Evolutionary conservation across 2,113 vertebrate genomes (phyloP), one percentile per base, ranked within the genome.

Genomic region (Lonchura striata): DNA sequence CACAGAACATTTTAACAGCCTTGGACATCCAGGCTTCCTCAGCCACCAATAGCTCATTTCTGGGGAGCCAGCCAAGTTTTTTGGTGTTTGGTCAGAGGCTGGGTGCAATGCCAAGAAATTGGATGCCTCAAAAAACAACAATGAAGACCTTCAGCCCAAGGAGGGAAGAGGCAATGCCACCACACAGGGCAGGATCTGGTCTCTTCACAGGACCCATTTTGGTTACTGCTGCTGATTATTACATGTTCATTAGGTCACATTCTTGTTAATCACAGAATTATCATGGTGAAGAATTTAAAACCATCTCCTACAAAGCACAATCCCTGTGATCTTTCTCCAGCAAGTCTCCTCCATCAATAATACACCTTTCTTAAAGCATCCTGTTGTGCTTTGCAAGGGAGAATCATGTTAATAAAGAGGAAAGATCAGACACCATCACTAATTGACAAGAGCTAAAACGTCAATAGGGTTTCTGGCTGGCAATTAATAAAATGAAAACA

Each of bases 71-170:
- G 39, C 35, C 0, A 7, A 59, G 65, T 66, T 64, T 88, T 63
- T 90, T 8, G 52, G 50, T 80, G 88, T 81, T 85, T 86, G 60
- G 71, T 82, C 71, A 96, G 83, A 66, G 84, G 86, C 16, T 56
- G 64, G 31, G 71, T 78, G 84, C 47, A 81, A 35, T 33, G 66
- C 57, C 37, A 88, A 86, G 76, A 61, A 82, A 74, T 16, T 20
- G 63, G 44, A 35, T 94, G 53, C 47, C 76, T 95, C 50, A 69
- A 20, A 56, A 69, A 80, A 83, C 65, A 95, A 69, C 33, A 81
- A 54, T 31, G 28, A 90, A 78, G 25, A 60, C 69, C 65, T 95
- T 90, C 49, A 91, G 66, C 33, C 56, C 52, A 49, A 35, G 56
- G 35, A 92, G 61, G 69, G 81, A 94, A 88, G 44, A 59, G 37